Percentiles rank a stretch among this genome's conserved stretches.
phyloP scores from a whole-genome alignment of 2,888 invertebrate species.

The Chouioia cunea region DNA sequence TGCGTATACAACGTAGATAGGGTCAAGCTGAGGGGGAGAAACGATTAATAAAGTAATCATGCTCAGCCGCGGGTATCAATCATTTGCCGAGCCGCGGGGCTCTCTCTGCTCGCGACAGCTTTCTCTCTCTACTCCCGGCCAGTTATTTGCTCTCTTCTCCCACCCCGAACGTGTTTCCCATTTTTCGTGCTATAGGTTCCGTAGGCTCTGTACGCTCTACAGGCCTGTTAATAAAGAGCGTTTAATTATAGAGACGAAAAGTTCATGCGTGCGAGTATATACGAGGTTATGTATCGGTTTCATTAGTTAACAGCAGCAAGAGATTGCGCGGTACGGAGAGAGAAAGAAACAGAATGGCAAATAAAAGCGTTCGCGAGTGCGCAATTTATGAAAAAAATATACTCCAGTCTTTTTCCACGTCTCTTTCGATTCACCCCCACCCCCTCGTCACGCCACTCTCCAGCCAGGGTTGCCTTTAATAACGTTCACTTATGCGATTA shows the following conservation, averaged over 20 bases:
- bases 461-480: background rate
- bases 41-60: slow-evolving; percentile 64
- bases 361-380: slow-evolving; percentile 52
- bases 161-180: background rate
- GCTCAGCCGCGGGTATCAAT: slow-evolving; percentile 60
- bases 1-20: slow-evolving; percentile 32
- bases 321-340: too few species aligned
- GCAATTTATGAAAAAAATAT: slow-evolving; percentile 8
- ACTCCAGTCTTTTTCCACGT: too few species aligned
- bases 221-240: too few species aligned
- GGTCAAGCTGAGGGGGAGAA: slow-evolving; percentile 56
- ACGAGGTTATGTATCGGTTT: too few species aligned
- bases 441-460: background rate
- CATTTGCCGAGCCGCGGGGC: slow-evolving; percentile 55
- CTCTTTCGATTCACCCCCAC: too few species aligned
- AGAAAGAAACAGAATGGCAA: slow-evolving; percentile 53
- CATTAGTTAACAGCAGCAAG: too few species aligned
- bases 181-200: too few species aligned
- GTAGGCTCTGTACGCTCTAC: too few species aligned
- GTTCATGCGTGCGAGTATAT: too few species aligned
- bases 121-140: slow-evolving; percentile 44
- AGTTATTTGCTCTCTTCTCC: background rate
- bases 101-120: slow-evolving; percentile 58
- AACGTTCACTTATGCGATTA: slow-evolving; percentile 24
- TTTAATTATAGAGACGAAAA: too few species aligned